A percentile compares a stretch with the other conserved stretches of the same genome.
These are phyloP conservation scores for Thumatha senex DNA, from an alignment of 2,888 invertebrate genomes.

Conservation along the genomic window DNA sequence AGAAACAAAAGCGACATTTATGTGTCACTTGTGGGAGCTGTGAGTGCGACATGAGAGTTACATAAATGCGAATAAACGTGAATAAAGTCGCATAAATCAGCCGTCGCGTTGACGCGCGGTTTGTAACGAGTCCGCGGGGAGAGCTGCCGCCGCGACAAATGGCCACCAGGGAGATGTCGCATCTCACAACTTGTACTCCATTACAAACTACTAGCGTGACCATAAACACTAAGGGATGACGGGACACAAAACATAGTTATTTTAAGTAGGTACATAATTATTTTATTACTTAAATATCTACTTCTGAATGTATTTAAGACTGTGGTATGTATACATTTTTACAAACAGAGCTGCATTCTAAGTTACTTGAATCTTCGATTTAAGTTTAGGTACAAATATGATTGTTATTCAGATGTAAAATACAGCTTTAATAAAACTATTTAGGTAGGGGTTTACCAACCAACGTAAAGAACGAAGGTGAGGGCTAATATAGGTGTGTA, in stretches of 20 bases:
- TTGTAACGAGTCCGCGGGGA: constrained; percentile 68
- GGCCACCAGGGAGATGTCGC: constrained; percentile 60
- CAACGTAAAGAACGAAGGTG: neutral
- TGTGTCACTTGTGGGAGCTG: constrained; percentile 71
- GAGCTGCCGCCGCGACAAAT: constrained; percentile 62
- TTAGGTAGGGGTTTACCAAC: too few species aligned
- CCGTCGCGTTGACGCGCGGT: constrained; percentile 55
- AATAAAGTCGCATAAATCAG: constrained; percentile 67
- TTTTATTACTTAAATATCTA: too few species aligned
- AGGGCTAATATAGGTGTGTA: too few species aligned
- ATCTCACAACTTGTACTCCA: constrained; percentile 32
- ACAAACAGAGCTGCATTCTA: too few species aligned
- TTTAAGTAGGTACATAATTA: neutral
- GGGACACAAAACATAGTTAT: too few species aligned
- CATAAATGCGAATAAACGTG: constrained; percentile 24
- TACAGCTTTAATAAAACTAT: too few species aligned
- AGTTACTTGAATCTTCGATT: too few species aligned
- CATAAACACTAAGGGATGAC: constrained; percentile 4
- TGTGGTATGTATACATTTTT: too few species aligned
- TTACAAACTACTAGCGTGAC: constrained; percentile 30
- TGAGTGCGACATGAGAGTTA: constrained; percentile 36
- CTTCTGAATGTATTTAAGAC: too few species aligned
- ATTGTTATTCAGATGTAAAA: too few species aligned
- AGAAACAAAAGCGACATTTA: constrained; percentile 81
- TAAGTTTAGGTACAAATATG: too few species aligned